Percentiles rank a stretch among this genome's conserved stretches.
Evolutionary conservation across 2,797 vertebrate species (phyloP).

Genomic region (Oryzias sinensis): DNA sequence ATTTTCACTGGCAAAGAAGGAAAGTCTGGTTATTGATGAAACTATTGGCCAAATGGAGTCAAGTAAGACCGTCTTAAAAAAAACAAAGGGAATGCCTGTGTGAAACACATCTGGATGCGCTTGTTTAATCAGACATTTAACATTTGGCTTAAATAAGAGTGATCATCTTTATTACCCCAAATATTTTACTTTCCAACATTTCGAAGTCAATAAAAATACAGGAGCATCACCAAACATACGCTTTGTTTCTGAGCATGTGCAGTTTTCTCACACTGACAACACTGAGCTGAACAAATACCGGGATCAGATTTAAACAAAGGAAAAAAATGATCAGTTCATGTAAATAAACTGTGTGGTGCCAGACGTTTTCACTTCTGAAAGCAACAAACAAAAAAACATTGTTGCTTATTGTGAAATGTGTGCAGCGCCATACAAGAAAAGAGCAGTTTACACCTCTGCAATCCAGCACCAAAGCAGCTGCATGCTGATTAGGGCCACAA

Average conservation of each 20-base stretch:
- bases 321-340: constrained; percentile 53
- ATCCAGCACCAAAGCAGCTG: constrained; percentile 69
- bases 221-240: constrained; percentile 31
- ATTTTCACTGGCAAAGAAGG: constrained; percentile 51
- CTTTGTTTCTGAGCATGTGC: constrained; percentile 28
- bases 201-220: constrained; percentile 11
- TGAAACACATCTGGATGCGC: neutral
- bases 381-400: constrained; percentile 30
- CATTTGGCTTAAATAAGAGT: too few relatives aligned
- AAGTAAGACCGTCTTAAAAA: constrained; percentile 7
- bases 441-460: constrained; percentile 69
- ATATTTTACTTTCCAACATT: constrained; percentile 15
- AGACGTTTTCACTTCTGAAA: constrained; percentile 27
- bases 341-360: constrained; percentile 44
- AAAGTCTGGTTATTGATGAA: constrained; percentile 58
- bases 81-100: too few relatives aligned
- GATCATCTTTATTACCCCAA: constrained; percentile 2
- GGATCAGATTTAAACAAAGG: constrained; percentile 48
- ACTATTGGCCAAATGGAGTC: constrained; percentile 57
- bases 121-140: neutral
- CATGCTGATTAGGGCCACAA: constrained; percentile 69
- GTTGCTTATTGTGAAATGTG: constrained; percentile 47
- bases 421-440: constrained; percentile 42
- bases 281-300: constrained; percentile 55
- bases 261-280: constrained; percentile 49